Evolutionary conservation across 2,113 vertebrate species (phyloP), one percentile per base, ranked within the genome.

Genomic region (Prunella fulvescens): DNA sequence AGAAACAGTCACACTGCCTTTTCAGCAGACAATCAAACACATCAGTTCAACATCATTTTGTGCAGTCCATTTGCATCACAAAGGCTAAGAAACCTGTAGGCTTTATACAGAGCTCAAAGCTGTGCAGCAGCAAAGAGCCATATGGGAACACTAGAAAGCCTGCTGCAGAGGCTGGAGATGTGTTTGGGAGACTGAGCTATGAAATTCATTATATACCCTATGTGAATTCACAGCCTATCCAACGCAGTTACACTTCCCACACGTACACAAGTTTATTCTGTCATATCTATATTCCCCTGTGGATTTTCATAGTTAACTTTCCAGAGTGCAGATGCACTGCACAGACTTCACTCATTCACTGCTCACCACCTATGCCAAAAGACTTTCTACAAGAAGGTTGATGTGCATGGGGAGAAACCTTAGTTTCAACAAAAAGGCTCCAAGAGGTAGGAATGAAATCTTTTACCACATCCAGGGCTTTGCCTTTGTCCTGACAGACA

Each of bases 401-500:
- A 47, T 24, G 45, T 39, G 58, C 87, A 29, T 5, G 19, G n/a
- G 35, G 62, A 82, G 67, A 87, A 93, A 83, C 29, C 16, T 78
- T 19, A 53, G 57, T 67, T 84, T 88, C 57, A 77, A 79, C 57
- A 91, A 62, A 81, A 69, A 74, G 31, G 16, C 19, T 83, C 35
- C 37, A 83, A 57, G 33, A 54, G 24, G 10, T 61, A 81, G 47
- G 42, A 78, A 94, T 44, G 2, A 96, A 93, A 77, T 53, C 9
- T 66, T 96, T 92, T 98, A 99, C 99, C 98, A 82, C n/a, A 11
- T 98, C 97, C 12, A 99, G 96, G 20, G 80, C 61, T 53, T 97
- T 86, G 81, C 97, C 96, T 96, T 98, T 98, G 88, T 99, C 98
- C 82, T 99, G 99, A 89, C 98, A 98, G 62, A 97, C 37, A 29